Evolutionary conservation across 2,113 vertebrate genomes (phyloP), one percentile per base, ranked within the genome.

Genomic region (Erythrocercus mccallii): DNA sequence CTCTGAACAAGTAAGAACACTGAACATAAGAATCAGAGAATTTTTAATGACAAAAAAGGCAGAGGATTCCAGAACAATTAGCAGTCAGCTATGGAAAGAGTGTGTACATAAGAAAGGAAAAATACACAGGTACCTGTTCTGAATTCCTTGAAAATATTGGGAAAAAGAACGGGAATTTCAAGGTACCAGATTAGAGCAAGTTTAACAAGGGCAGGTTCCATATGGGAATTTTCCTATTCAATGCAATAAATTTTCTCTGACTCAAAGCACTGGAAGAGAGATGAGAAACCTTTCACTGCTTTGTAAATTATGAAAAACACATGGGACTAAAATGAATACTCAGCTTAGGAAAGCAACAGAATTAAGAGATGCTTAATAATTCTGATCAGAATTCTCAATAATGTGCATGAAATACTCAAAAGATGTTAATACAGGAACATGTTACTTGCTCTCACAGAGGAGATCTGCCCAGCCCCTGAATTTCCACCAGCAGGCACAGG

Each of bases 231-330:
- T 70, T 69, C 71, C 54, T 38, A 45, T 68, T 74, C 45, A 57
- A 82, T 44, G 80, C 40, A 96, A 89, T 97, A 80, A 47, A 80
- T 92, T 64, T 91, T 94, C 45, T 77, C 91, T 53, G 81, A 93
- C 91, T 88, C 70, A 68, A 79, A 88, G 83, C 72, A 65, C 10
- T 86, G 27, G 53, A 95, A 91, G 83, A 94, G 54, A 92, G 48
- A 93, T 68, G 72, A 97, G 80, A 73, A 69, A 65, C 61, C 66
- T 88, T 90, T 73, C 90, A 72, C 17, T 51, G 70, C 58, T 94
- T 86, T 47, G 81, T 95, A 93, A 95, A 95, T 95, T 86, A 94
- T 31, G 65, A 90, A 92, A 78, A 86, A 47, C 86, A 94, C 70
- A 48, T 2, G 58, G 71, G 84, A 90, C 48, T 47, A 90, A 89